A percentile compares a stretch with the other conserved stretches of the same genome.
phyloP scores from a whole-genome alignment of 2,113 vertebrate species.

The Apteryx owenii region DNA sequence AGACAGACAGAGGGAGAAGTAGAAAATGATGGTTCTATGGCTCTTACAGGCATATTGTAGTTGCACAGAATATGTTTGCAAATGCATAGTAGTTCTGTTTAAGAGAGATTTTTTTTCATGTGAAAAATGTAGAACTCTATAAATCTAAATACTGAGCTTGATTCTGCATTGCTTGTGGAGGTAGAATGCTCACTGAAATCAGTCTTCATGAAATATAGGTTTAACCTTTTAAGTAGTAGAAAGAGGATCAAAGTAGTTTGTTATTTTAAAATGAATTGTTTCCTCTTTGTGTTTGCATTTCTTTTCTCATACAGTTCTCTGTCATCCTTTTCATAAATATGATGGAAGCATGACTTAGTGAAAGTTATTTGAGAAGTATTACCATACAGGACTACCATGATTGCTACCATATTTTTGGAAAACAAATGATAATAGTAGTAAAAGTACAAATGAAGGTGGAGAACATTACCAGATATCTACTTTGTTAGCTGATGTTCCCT shows the following conservation, averaged over 20 bases:
- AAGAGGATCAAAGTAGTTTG: neutral
- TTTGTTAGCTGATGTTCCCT: neutral
- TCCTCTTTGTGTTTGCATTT: neutral
- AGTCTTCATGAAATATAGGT: neutral
- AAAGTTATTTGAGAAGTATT: neutral
- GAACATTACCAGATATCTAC: neutral
- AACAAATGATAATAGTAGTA: neutral
- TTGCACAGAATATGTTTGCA: neutral
- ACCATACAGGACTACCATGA: neutral
- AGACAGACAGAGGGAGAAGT: neutral
- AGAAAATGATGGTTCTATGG: neutral
- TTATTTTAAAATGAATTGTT: neutral
- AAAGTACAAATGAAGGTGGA: neutral
- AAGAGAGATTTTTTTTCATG: neutral
- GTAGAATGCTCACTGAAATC: neutral
- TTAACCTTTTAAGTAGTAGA: neutral
- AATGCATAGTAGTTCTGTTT: neutral
- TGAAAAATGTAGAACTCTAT: neutral
- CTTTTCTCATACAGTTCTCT: neutral
- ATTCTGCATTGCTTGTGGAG: neutral
- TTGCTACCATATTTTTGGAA: neutral
- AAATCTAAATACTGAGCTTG: neutral
- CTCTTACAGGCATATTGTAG: neutral
- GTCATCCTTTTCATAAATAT: neutral
- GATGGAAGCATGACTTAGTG: neutral